These are phyloP conservation scores for Adelges cooleyi DNA, from an alignment of 1,140 invertebrate genomes.

Conservation along the genomic window DNA sequence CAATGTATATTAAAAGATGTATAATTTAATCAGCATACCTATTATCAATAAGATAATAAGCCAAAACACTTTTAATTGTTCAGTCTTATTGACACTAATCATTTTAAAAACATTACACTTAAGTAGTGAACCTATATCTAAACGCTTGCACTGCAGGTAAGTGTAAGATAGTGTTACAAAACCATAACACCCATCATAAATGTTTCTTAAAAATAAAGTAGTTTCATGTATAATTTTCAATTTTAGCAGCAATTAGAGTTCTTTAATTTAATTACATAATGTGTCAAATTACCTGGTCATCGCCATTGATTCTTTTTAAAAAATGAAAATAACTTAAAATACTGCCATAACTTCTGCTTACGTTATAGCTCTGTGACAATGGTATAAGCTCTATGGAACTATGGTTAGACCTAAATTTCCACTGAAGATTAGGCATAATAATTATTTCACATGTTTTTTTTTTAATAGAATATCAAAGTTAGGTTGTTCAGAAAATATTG, in stretches of 20 bases:
- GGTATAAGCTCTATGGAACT: slow-evolving; percentile 23
- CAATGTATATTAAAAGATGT: too few species aligned
- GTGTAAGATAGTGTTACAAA: too few species aligned
- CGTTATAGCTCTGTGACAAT: slow-evolving; percentile 18
- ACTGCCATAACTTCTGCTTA: slow-evolving; percentile 19
- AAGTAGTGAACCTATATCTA: too few species aligned
- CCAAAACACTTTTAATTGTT: too few species aligned
- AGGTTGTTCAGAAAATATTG: not conserved
- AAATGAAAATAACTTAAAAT: slow-evolving; percentile 27
- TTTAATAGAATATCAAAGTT: not conserved
- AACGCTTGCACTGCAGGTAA: too few species aligned
- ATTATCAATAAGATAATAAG: too few species aligned
- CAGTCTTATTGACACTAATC: too few species aligned
- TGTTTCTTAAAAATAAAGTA: not conserved
- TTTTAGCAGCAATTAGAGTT: not conserved
- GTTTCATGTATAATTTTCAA: not conserved
- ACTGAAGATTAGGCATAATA: slow-evolving; percentile 17
- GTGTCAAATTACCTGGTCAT: not conserved
- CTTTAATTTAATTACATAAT: not conserved
- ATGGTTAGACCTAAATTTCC: slow-evolving; percentile 23
- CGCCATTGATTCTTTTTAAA: slow-evolving; percentile 26
- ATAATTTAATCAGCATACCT: too few species aligned
- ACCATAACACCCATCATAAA: too few species aligned
- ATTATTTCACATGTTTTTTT: slow-evolving; percentile 1
- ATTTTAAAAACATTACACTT: too few species aligned